Percentiles rank a stretch among this genome's conserved stretches.
phyloP scores from a whole-genome alignment of 92 coral and sea anemone genomes.

The Diadumene lineata region DNA sequence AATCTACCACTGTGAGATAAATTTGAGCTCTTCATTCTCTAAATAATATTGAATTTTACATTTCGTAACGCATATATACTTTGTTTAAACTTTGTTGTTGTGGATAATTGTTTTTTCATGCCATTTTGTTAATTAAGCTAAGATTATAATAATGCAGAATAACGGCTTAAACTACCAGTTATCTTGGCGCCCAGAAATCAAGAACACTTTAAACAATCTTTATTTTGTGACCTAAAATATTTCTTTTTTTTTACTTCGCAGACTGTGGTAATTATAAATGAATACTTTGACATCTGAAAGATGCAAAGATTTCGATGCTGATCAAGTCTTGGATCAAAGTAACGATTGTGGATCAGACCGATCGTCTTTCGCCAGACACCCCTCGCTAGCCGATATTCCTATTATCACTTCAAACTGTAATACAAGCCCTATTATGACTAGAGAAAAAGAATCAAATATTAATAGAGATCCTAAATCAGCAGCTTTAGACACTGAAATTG shows the following conservation, averaged over 20 bases:
- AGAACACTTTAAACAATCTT: not conserved
- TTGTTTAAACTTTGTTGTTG: too few relatives aligned
- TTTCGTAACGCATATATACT: too few relatives aligned
- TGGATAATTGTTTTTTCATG: not conserved
- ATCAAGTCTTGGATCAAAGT: too few relatives aligned
- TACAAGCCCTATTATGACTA: constrained; percentile 31
- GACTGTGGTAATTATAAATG: not conserved
- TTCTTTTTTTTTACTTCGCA: not conserved
- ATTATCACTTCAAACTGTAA: constrained; percentile 71
- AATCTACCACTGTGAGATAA: not conserved
- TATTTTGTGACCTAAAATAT: not conserved
- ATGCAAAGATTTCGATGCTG: constrained; percentile 20
- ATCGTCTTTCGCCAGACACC: constrained; percentile 65
- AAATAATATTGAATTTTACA: not conserved
- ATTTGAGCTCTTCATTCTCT: not conserved
- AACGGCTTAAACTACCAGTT: constrained; percentile 12
- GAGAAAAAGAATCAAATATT: constrained; percentile 30
- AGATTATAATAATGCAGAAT: not conserved
- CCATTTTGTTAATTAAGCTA: too few relatives aligned
- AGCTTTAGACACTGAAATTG: constrained; percentile 13
- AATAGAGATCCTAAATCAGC: constrained; percentile 15
- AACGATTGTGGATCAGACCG: constrained; percentile 45
- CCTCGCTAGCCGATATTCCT: constrained; percentile 89
- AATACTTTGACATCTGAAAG: constrained; percentile 7
- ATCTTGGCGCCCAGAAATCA: constrained; percentile 23